Evolutionary conservation across 2,797 vertebrate genomes (phyloP), one percentile per base, ranked within the genome.

Genomic region (Geotrypetes seraphini): DNA sequence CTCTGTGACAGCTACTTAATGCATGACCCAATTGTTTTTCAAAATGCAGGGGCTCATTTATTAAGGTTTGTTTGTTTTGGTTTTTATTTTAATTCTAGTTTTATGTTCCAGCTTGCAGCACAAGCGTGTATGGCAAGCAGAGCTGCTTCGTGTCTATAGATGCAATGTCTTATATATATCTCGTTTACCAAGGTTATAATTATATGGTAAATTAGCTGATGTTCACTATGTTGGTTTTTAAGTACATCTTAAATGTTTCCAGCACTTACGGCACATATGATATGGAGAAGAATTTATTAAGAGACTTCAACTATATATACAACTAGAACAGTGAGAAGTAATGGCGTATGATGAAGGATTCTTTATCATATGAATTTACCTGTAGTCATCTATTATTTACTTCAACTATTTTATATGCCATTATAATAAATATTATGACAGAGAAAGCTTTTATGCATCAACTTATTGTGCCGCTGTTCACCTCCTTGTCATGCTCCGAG

Each of bases 341-440:
- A 87, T 85, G 85, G 82, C 76, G 70, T 77, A 73, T 76, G 63
- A 73, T 83, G 81, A 86, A 84, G 74, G 72, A 74, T 74, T 80
- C 84, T 83, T 86, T 81, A 87, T 83, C 86, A 77, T 84, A 71
- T 76, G 78, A 80, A 82, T 87, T 86, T 84, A 84, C 83, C 82
- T 85, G 81, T 77, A 79, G 85, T 84, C 83, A 87, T 89, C 75
- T 83, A 88, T 88, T 86, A 89, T 89, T 88, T 87, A 87, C 83
- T 80, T 83, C 71, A 65, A 71, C 85, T 87, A 75, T 86, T 89
- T 87, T 84, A 84, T 89, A 86, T 89, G 83, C 86, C 87, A 90
- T 90, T 87, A 89, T 83, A 83, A 87, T 84, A 84, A 87, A 85
- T 84, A 85, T 87, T 84, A 86, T 87, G 79, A 80, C 75, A 83